Base-by-base conservation (phyloP, 2,797 vertebrate species). In the Mormyrops attenuatus region DNA sequence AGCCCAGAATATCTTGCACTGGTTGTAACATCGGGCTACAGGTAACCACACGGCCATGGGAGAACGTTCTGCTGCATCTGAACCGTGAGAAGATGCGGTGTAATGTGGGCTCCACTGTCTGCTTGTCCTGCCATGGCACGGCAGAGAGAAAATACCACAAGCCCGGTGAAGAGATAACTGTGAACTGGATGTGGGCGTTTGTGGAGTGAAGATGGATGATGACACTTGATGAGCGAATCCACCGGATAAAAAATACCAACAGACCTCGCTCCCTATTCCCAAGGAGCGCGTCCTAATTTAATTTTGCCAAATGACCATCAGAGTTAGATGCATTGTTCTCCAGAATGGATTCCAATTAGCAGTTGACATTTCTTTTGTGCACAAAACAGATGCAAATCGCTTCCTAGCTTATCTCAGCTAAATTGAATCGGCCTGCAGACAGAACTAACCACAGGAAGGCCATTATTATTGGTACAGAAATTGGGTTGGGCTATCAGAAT, bases 291-390 rank as follows among this genome's bases (percentile, higher is more conserved):
- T 73, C 84, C 34, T 88, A 84, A 88, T 90, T 85, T 26, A 86
- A 88, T 90, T 86, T 44, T 50, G n/a, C 63, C 73, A 30, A 88
- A 53, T 66, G 88, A 63, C 47, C 85, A 20, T 86, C 73, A 88
- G 34, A 91, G 57, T 89, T 89, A 85, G 53, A 49, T 66, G 87
- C 26, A 63, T 44, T 88, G 49, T 90, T 82, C 57, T 80, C 50
- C 69, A 60, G 60, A 88, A 50, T 88, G 84, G 63, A 88, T 90
- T 49, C 26, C 55, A 88, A 77, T 88, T 52, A 87, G 52, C 77
- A 13, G 41, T 38, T 91, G 88, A 89, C 57, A 82, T 90, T 88
- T 88, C 53, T 90, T 82, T 53, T 86, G 84, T 91, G 41, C 73
- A 22, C n/a, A 41, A 77, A 91, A 86, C 89, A 86, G 86, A 88